phyloP scores from a whole-genome alignment of 2,113 vertebrate genomes.

The Okapia johnstoni region DNA sequence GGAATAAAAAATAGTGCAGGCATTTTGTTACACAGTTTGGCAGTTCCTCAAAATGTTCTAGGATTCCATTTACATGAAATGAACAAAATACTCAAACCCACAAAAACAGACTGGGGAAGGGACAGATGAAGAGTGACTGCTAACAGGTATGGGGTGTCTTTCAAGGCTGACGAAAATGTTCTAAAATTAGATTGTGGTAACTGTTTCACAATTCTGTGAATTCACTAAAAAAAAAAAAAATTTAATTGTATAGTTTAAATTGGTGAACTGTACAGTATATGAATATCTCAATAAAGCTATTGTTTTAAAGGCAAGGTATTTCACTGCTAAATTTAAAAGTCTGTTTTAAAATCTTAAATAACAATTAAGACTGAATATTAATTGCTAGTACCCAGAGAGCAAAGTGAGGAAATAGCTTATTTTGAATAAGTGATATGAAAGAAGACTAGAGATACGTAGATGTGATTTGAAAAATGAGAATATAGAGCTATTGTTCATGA shows the following conservation, averaged over 20 bases:
- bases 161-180: not conserved
- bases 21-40: not conserved
- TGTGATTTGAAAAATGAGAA: constrained; percentile 25
- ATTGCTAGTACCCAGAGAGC: not conserved
- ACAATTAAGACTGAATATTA: constrained; percentile 2
- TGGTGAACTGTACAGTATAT: not conserved
- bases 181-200: not conserved
- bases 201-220: not conserved
- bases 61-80: not conserved
- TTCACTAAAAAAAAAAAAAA: not conserved
- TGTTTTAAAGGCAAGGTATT: not conserved
- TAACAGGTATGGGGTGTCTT: not conserved
- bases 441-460: not conserved
- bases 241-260: not conserved
- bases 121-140: not conserved
- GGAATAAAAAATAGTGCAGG: not conserved
- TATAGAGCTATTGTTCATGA: not conserved
- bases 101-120: not conserved
- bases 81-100: not conserved
- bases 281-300: constrained; percentile 9
- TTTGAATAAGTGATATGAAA: not conserved
- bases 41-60: not conserved
- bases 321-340: constrained; percentile 2
- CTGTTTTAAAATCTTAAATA: constrained; percentile 8
- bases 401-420: constrained; percentile 3